phyloP scores from a whole-genome alignment of 1,140 invertebrate genomes.

The Nixonia krombeini region DNA sequence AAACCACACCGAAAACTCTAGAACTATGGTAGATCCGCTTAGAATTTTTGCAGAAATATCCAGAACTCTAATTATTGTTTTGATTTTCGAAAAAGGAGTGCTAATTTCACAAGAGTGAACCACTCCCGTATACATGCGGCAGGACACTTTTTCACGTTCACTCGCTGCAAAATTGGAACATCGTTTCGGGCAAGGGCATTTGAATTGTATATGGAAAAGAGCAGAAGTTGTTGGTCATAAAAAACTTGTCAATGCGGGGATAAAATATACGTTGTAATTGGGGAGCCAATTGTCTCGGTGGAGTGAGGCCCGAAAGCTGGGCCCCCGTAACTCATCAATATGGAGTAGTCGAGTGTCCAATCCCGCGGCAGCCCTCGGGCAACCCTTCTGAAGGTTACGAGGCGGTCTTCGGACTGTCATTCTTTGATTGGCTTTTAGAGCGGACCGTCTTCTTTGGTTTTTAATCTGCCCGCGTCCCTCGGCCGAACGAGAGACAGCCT shows the following conservation, averaged over 20 bases:
- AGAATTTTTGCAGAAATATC: too few relatives aligned
- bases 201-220: too few relatives aligned
- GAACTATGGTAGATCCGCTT: too few relatives aligned
- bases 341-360: slow-evolving; percentile 53
- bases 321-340: slow-evolving; percentile 56
- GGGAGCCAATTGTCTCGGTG: slow-evolving; percentile 42
- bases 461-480: slow-evolving; percentile 38
- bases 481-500: slow-evolving; percentile 33
- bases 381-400: slow-evolving; percentile 57
- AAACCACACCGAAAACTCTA: too few relatives aligned
- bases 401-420: slow-evolving; percentile 58
- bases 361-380: slow-evolving; percentile 48
- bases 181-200: too few relatives aligned
- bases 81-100: too few relatives aligned
- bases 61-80: too few relatives aligned
- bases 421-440: slow-evolving; percentile 61
- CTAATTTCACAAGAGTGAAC: too few relatives aligned
- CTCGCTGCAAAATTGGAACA: not conserved
- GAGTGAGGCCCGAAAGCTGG: slow-evolving; percentile 15
- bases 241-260: slow-evolving; percentile 21
- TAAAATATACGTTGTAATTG: slow-evolving; percentile 1
- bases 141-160: too few relatives aligned
- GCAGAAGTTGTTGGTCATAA: slow-evolving; percentile 20
- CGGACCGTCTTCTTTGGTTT: slow-evolving; percentile 47
- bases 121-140: too few relatives aligned